phyloP scores from a whole-genome alignment of 2,113 vertebrate genomes.

The Bungarus multicinctus region DNA sequence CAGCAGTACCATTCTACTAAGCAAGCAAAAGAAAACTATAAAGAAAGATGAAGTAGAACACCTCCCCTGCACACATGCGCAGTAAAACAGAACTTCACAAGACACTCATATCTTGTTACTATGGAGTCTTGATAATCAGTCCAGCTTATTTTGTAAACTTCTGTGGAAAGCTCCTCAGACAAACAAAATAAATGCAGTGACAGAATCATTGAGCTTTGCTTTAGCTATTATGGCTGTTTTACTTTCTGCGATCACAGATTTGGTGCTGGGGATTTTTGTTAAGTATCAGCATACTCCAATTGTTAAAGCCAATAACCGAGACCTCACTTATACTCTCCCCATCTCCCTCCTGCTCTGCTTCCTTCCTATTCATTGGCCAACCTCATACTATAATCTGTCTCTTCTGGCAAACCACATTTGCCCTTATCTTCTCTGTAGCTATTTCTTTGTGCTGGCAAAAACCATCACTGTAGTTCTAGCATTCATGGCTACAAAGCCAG shows the following conservation, averaged over 20 bases:
- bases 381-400: not conserved
- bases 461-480: not conserved
- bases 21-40: too few relatives aligned
- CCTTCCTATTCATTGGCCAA: not conserved
- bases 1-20: too few relatives aligned
- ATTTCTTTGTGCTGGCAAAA: conserved; percentile 19
- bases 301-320: not conserved
- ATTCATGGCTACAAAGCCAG: not conserved
- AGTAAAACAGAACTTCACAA: too few relatives aligned
- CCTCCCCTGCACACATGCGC: too few relatives aligned
- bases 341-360: not conserved
- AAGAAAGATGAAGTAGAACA: too few relatives aligned
- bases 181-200: too few relatives aligned
- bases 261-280: not conserved
- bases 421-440: not conserved
- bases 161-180: too few relatives aligned
- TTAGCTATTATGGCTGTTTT: not conserved
- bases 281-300: not conserved
- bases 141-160: too few relatives aligned
- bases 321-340: not conserved
- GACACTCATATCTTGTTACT: too few relatives aligned
- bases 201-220: not conserved
- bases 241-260: not conserved
- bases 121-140: too few relatives aligned
- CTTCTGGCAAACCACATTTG: not conserved